Percentiles rank a stretch among this genome's conserved stretches.
phyloP scores from a whole-genome alignment of 2,797 vertebrate genomes.

The Percopsis omiscomaycus region DNA sequence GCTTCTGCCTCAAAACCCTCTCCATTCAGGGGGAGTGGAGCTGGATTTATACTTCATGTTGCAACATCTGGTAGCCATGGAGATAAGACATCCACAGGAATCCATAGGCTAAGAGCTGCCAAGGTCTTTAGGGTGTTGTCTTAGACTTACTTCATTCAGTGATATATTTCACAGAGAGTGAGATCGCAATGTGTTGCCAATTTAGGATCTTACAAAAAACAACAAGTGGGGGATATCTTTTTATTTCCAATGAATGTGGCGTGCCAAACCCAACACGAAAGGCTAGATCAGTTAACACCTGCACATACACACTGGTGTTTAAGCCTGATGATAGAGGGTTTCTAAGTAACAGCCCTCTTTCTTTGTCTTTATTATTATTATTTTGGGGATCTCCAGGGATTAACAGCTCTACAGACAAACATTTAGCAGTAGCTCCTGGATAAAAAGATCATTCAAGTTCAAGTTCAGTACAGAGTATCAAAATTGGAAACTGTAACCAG shows the following conservation, averaged over 20 bases:
- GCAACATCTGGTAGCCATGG: slow-evolving; percentile 63
- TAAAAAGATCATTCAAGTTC: not conserved
- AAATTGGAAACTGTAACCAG: too few relatives aligned
- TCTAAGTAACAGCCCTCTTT: not conserved
- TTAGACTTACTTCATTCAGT: slow-evolving; percentile 28
- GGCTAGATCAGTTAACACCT: slow-evolving; percentile 9
- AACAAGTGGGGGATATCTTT: not conserved
- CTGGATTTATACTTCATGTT: slow-evolving; percentile 54
- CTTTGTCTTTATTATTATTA: not conserved
- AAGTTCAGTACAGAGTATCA: too few relatives aligned
- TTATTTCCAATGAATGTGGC: slow-evolving; percentile 15
- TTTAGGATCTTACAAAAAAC: slow-evolving; percentile 11
- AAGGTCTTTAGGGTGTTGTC: slow-evolving; percentile 38
- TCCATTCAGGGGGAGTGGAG: slow-evolving; percentile 32
- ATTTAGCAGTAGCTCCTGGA: not conserved
- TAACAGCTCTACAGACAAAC: not conserved
- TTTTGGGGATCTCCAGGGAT: too few relatives aligned
- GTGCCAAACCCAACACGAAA: slow-evolving; percentile 3
- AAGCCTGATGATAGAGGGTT: not conserved
- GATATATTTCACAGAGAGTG: slow-evolving; percentile 1
- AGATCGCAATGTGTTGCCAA: slow-evolving; percentile 9
- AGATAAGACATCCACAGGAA: slow-evolving; percentile 51
- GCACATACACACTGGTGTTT: not conserved
- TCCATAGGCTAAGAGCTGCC: not conserved
- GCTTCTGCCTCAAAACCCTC: slow-evolving; percentile 28